Evolutionary conservation across 2,113 vertebrate species (phyloP).

Genomic region (Bagarius yarrelli): DNA sequence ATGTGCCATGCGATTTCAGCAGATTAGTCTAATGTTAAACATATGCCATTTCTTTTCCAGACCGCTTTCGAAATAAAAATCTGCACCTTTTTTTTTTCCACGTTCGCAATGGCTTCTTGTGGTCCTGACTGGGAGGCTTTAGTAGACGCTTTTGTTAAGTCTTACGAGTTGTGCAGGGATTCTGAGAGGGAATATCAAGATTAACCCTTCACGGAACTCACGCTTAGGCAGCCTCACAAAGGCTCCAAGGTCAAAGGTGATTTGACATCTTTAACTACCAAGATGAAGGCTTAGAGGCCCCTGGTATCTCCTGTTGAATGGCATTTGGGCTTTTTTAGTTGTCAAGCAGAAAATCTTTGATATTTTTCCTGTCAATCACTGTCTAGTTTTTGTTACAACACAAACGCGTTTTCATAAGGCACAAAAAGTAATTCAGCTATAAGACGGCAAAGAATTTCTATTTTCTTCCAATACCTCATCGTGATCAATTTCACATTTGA

Average conservation of each 20-base stretch:
- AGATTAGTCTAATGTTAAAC: conserved; percentile 54
- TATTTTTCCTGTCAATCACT: conserved; percentile 23
- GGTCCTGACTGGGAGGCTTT: conserved; percentile 21
- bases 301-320: conserved; percentile 19
- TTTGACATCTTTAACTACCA: conserved; percentile 40
- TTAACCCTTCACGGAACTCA: conserved; percentile 41
- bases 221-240: conserved; percentile 21
- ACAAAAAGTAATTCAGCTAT: conserved; percentile 8
- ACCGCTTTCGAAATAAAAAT: conserved; percentile 45
- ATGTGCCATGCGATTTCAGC: conserved; percentile 46
- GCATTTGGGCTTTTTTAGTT: conserved; percentile 24
- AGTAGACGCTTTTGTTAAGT: conserved; percentile 34
- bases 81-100: conserved; percentile 13
- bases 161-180: conserved; percentile 32
- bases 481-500: background rate
- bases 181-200: conserved; percentile 34
- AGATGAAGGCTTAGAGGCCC: conserved; percentile 33
- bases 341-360: conserved; percentile 18
- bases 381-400: conserved; percentile 10
- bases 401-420: background rate
- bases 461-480: background rate
- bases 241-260: conserved; percentile 48
- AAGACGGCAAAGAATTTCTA: background rate
- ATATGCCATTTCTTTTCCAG: conserved; percentile 44
- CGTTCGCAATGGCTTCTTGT: conserved; percentile 20